phyloP scores from a whole-genome alignment of 2,113 vertebrate species.

The Felis catus region F.catus_Fca126_mat1.0 CM031423.1:16105001-16105500 shows the following conservation, averaged over 20 bases:
- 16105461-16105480: not conserved
- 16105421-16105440: conserved; percentile 45
- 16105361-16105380: not conserved
- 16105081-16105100: conserved; percentile 81
- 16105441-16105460: not conserved
- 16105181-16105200: conserved; percentile 66
- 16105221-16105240: not conserved
- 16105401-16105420: conserved; percentile 11
- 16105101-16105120: conserved; percentile 80
- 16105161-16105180: conserved; percentile 86
- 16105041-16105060: conserved; percentile 77
- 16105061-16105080: conserved; percentile 78
- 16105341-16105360: not conserved
- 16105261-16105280: conserved; percentile 20
- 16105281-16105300: conserved; percentile 55
- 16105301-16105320: not conserved
- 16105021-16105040: conserved; percentile 87
- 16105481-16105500: conserved; percentile 47
- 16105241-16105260: conserved; percentile 48
- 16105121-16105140: conserved; percentile 83
- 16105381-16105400: not conserved
- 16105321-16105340: conserved; percentile 29
- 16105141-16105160: conserved; percentile 80
- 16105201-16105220: conserved; percentile 76
- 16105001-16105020: conserved; percentile 68